Percentiles rank a stretch among this genome's conserved stretches.
phyloP scores from a whole-genome alignment of 1,140 invertebrate species.

The Scaptomyza montana region DNA sequence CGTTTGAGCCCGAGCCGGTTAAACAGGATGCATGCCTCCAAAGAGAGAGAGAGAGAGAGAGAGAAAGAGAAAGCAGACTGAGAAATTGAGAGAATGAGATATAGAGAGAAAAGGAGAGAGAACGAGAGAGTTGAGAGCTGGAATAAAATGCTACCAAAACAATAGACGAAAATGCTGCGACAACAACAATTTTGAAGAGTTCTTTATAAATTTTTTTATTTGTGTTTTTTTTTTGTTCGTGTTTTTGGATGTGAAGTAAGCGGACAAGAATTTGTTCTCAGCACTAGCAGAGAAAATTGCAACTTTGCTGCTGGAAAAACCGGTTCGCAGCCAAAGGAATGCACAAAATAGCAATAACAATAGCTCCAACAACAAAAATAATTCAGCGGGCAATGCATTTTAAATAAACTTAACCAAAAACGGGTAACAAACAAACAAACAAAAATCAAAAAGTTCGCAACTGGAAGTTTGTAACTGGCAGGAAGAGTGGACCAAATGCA shows the following conservation, averaged over 20 bases:
- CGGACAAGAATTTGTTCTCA: slow-evolving; percentile 69
- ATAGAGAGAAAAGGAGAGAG: slow-evolving; percentile 14
- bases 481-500: too few relatives aligned
- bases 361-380: slow-evolving; percentile 36
- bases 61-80: slow-evolving; percentile 15
- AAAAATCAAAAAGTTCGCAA: slow-evolving; percentile 29
- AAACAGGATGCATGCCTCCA: too few relatives aligned
- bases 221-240: slow-evolving; percentile 36
- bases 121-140: slow-evolving; percentile 17
- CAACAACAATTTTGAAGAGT: slow-evolving; percentile 21
- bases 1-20: slow-evolving; percentile 52
- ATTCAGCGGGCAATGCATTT: slow-evolving; percentile 48
- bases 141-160: slow-evolving; percentile 57
- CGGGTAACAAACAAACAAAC: slow-evolving; percentile 26
- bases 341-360: slow-evolving; percentile 52
- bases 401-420: slow-evolving; percentile 54
- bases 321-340: slow-evolving; percentile 64
- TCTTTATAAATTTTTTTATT: slow-evolving; percentile 36
- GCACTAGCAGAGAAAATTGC: slow-evolving; percentile 65
- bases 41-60: slow-evolving; percentile 27
- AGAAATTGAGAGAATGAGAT: neutral
- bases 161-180: slow-evolving; percentile 53
- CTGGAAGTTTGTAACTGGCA: slow-evolving; percentile 39
- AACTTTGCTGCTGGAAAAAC: slow-evolving; percentile 64
- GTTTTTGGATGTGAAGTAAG: too few relatives aligned